Percentiles rank a stretch among this genome's conserved stretches.
Conservation (phyloP, 2,113 vertebrate genomes). For the Aspiorhynchus laticeps region DNA sequence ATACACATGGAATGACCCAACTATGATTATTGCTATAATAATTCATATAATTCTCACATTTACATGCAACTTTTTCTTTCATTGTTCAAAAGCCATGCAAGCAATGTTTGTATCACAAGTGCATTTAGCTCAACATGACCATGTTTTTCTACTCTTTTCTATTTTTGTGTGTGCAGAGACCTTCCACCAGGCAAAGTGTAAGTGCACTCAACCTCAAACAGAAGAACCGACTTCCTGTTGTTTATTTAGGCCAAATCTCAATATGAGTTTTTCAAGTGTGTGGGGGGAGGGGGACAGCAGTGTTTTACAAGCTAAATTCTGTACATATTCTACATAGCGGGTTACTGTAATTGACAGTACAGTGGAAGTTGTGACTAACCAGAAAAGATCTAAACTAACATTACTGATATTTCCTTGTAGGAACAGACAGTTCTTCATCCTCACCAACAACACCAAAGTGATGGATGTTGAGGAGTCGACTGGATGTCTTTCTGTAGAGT, state of each 20-base stretch:
- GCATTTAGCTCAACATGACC: background rate
- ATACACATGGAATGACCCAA: background rate
- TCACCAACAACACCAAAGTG: constrained; percentile 91
- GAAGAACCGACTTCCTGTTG: constrained; percentile 47
- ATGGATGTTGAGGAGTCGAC: constrained; percentile 97
- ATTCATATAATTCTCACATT: background rate
- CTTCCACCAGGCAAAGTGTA: constrained; percentile 90
- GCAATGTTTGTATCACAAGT: background rate
- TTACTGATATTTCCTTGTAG: constrained; percentile 66
- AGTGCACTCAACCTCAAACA: constrained; percentile 65
- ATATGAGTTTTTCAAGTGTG: constrained; percentile 9
- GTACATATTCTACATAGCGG: background rate
- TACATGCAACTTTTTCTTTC: background rate
- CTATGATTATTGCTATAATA: background rate
- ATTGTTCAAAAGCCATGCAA: background rate
- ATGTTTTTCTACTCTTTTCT: constrained; percentile 44
- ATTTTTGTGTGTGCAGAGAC: constrained; percentile 79
- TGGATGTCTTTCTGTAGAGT: constrained; percentile 92
- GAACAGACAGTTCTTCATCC: constrained; percentile 92
- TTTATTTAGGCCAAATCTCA: constrained; percentile 43
- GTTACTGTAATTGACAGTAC: background rate
- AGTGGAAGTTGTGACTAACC: background rate
- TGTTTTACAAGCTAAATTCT: background rate
- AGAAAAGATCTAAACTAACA: background rate
- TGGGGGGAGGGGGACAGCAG: background rate